phyloP scores from a whole-genome alignment of 2,113 vertebrate species.

The Lichenostomus cassidix region DNA sequence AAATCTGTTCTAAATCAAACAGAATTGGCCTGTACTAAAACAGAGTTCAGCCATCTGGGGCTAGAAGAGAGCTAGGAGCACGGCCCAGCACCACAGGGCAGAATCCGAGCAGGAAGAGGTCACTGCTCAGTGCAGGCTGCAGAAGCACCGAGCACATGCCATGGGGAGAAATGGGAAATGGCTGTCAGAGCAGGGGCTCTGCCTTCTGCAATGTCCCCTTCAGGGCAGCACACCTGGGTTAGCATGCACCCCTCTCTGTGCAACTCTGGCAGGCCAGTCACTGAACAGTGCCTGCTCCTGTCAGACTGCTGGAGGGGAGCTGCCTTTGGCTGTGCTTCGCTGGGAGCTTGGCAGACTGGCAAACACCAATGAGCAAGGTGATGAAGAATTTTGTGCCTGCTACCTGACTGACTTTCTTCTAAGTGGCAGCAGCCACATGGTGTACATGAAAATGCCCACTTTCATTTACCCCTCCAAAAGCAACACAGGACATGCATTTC shows the following conservation, averaged over 20 bases:
- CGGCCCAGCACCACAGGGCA: not conserved
- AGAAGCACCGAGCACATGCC: fast-evolving
- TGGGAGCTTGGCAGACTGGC: not conserved
- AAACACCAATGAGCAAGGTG: not conserved
- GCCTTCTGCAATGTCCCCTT: fast-evolving
- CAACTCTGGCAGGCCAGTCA: not conserved
- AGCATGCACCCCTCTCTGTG: fast-evolving
- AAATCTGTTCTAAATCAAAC: not conserved
- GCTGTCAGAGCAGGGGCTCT: not conserved
- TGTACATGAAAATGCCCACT: fast-evolving
- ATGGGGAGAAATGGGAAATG: not conserved
- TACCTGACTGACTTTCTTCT: not conserved
- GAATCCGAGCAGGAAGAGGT: not conserved
- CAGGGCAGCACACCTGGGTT: not conserved
- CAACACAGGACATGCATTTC: not conserved
- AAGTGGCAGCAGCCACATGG: not conserved
- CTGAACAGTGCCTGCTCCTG: not conserved
- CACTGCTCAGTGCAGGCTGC: not conserved
- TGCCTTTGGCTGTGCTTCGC: not conserved
- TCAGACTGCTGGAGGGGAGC: not conserved
- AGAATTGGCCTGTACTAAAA: not conserved
- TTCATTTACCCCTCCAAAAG: not conserved
- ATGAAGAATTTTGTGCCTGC: not conserved
- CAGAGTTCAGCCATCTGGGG: not conserved
- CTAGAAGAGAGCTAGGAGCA: not conserved